Conservation (phyloP, 2,888 invertebrate species). For the Drosophila kambysellisi region DNA sequence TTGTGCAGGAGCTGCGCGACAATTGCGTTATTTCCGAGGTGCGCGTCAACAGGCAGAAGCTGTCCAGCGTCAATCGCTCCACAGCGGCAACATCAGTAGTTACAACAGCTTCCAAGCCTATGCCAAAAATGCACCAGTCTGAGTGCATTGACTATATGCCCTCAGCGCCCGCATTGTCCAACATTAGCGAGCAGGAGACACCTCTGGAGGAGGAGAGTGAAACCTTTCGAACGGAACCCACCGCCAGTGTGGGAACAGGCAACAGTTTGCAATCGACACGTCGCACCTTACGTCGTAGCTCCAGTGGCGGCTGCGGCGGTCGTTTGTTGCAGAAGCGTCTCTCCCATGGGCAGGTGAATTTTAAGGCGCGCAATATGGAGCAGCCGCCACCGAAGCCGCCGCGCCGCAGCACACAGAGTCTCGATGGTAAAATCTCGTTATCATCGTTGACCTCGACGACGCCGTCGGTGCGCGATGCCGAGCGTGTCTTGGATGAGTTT, state of each 20-base stretch:
- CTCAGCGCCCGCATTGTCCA: constrained; percentile 58
- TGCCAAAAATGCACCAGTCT: constrained; percentile 21
- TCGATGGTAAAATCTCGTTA: constrained; percentile 64
- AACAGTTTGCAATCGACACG: constrained; percentile 35
- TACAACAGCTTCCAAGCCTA: not conserved
- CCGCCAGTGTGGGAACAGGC: constrained; percentile 28
- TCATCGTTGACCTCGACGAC: constrained; percentile 74
- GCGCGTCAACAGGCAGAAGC: constrained; percentile 80
- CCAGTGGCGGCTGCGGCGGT: constrained; percentile 74
- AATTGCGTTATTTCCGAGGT: constrained; percentile 84
- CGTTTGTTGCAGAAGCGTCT: constrained; percentile 81
- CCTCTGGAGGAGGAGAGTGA: constrained; percentile 47
- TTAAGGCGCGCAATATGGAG: constrained; percentile 67
- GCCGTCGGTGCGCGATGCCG: constrained; percentile 81
- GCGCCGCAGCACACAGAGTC: constrained; percentile 70
- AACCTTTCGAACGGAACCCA: constrained; percentile 15
- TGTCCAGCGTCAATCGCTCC: constrained; percentile 35
- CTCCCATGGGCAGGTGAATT: constrained; percentile 64
- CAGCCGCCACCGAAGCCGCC: constrained; percentile 83
- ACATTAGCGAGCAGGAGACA: constrained; percentile 67
- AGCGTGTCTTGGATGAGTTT: constrained; percentile 80
- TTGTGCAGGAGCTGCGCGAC: constrained; percentile 83
- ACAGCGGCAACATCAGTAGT: not conserved
- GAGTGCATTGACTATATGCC: constrained; percentile 52
- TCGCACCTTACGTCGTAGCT: constrained; percentile 56